Percentiles rank a stretch among this genome's conserved stretches.
Conservation (phyloP, 2,113 vertebrate genomes). For the Crocuta crocuta region DNA sequence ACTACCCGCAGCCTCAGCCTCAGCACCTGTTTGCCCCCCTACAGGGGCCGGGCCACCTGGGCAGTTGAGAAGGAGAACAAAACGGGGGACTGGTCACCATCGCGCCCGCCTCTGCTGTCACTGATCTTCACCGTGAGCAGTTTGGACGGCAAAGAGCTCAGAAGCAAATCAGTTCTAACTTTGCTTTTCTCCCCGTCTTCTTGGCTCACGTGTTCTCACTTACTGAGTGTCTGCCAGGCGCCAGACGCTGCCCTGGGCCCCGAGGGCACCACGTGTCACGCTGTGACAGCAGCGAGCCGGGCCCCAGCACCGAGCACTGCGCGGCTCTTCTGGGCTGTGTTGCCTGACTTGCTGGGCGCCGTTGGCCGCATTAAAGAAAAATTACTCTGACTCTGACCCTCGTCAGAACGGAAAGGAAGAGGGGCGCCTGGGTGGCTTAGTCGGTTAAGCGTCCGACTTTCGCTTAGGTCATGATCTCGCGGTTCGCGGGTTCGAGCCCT, state of each 20-base stretch:
- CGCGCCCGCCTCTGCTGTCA: not conserved
- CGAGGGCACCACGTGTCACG: accelerated
- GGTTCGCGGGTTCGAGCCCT: too few relatives aligned
- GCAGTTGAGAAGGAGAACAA: not conserved
- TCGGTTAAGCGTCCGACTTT: too few relatives aligned
- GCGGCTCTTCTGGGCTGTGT: accelerated
- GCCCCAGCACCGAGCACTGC: not conserved
- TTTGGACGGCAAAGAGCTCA: not conserved
- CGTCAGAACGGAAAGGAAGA: not conserved
- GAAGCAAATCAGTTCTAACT: too few relatives aligned
- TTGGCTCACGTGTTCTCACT: not conserved
- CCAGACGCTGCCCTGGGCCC: not conserved
- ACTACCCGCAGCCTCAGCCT: too few relatives aligned
- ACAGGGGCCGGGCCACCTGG: not conserved
- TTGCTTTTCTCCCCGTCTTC: too few relatives aligned
- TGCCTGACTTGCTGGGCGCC: not conserved
- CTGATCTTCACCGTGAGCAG: accelerated
- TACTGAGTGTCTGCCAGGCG: not conserved
- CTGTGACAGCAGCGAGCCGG: too few relatives aligned
- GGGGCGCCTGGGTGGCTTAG: too few relatives aligned
- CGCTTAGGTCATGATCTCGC: too few relatives aligned
- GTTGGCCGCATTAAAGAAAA: not conserved
- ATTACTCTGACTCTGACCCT: not conserved
- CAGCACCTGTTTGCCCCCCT: not conserved
- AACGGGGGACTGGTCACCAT: not conserved